Conservation (phyloP, 2,113 vertebrate genomes). For the Mola mola region DNA sequence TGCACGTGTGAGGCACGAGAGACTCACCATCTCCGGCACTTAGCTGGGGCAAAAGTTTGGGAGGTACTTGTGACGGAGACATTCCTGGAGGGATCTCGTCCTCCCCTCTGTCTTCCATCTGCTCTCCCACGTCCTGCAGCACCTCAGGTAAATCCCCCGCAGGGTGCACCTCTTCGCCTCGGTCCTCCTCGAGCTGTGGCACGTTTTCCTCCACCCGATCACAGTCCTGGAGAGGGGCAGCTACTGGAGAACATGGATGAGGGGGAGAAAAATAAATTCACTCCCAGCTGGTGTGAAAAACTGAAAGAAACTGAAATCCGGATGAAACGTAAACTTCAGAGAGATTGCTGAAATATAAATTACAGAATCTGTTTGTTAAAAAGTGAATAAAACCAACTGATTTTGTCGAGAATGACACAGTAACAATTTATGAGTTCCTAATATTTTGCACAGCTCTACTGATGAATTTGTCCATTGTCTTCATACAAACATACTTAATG, state of each 20-base stretch:
- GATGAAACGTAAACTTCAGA: not conserved
- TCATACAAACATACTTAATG: too few species aligned
- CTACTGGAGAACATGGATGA: constrained; percentile 43
- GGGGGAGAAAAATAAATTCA: too few species aligned
- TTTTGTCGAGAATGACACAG: too few species aligned
- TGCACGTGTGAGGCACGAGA: not conserved
- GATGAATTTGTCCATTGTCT: too few species aligned
- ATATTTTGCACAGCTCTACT: too few species aligned
- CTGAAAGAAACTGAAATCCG: too few species aligned
- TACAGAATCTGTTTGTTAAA: too few species aligned
- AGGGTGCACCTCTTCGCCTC: constrained; percentile 45
- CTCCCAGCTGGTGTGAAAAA: too few species aligned
- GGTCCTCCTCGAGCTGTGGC: constrained; percentile 34
- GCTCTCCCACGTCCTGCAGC: constrained; percentile 63
- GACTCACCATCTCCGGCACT: constrained; percentile 77
- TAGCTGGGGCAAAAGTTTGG: constrained; percentile 70
- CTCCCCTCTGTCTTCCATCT: constrained; percentile 56
- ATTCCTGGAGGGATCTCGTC: constrained; percentile 65
- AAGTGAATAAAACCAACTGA: too few species aligned
- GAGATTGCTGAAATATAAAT: not conserved
- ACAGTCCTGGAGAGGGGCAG: constrained; percentile 70
- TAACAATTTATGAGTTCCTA: too few species aligned
- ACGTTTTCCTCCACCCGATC: constrained; percentile 60
- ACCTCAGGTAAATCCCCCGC: constrained; percentile 62
- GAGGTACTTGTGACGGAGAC: constrained; percentile 76